Conservation (phyloP, 2,113 vertebrate genomes). For the Sarotherodon lohbergeri region DNA sequence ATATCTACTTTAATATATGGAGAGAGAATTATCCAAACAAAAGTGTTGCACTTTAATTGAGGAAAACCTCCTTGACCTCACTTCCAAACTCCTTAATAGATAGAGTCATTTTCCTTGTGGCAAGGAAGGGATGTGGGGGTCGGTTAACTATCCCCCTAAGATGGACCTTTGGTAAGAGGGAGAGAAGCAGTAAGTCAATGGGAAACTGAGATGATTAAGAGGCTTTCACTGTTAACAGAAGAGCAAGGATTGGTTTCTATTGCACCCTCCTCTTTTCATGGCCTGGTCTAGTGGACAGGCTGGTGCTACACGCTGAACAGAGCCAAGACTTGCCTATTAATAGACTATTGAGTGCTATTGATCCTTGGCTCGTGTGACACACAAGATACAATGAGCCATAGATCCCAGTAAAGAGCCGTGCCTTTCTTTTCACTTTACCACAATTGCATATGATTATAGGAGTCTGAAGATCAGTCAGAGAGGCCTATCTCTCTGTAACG, state of each 20-base stretch:
- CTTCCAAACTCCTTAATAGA: conserved; percentile 43
- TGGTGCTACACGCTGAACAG: conserved; percentile 64
- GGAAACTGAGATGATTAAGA: conserved; percentile 78
- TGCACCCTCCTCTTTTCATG: conserved; percentile 69
- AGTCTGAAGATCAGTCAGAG: conserved; percentile 57
- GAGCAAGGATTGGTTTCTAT: conserved; percentile 73
- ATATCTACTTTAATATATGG: not conserved
- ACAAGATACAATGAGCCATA: conserved; percentile 77
- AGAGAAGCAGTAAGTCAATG: conserved; percentile 71
- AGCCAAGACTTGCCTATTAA: conserved; percentile 74
- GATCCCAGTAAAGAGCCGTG: conserved; percentile 68
- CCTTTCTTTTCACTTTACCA: conserved; percentile 71
- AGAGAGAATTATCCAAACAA: not conserved
- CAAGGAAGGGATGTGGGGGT: conserved; percentile 25
- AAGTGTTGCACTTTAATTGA: not conserved
- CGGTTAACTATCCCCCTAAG: conserved; percentile 54
- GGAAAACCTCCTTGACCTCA: conserved; percentile 49
- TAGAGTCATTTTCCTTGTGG: conserved; percentile 51
- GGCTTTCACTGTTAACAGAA: conserved; percentile 77
- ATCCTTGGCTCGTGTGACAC: conserved; percentile 73
- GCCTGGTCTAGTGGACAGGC: conserved; percentile 66
- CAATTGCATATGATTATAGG: conserved; percentile 79
- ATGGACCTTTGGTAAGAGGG: conserved; percentile 46
- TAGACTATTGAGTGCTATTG: conserved; percentile 80
- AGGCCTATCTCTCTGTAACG: conserved; percentile 33